Percentiles rank a stretch among this genome's conserved stretches.
Evolutionary conservation across 2,888 invertebrate genomes (phyloP).

Genomic region (Chalcis sispes): DNA sequence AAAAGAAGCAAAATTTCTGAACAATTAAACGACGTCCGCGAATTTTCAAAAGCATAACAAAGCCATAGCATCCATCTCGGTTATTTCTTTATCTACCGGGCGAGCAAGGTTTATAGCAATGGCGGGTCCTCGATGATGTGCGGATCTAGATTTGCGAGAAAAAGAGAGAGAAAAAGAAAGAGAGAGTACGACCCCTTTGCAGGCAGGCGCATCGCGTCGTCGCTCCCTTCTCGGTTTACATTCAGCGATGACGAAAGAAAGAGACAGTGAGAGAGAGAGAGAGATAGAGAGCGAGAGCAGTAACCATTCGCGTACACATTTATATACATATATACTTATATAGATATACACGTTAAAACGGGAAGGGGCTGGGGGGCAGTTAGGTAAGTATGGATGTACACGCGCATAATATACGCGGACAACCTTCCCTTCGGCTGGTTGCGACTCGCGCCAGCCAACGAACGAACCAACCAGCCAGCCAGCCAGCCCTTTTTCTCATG

Average conservation of each 20-base stretch:
- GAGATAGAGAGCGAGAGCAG: no score
- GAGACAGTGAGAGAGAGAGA: no score
- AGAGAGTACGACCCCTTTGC: neutral
- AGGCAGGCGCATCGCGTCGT: neutral
- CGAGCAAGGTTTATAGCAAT: neutral
- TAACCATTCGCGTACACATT: neutral
- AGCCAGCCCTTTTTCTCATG: conserved; percentile 10
- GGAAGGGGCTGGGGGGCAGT: neutral
- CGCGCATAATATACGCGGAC: neutral
- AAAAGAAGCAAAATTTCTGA: no score
- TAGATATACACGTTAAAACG: no score
- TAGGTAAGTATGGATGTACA: neutral
- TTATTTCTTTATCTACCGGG: no score
- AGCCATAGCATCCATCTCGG: neutral
- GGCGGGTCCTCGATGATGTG: neutral
- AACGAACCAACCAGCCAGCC: neutral
- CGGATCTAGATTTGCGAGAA: neutral
- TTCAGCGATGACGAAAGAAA: neutral
- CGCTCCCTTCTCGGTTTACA: neutral
- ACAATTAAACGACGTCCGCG: no score
- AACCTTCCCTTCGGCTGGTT: neutral
- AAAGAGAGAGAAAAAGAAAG: neutral
- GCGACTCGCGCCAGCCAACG: neutral
- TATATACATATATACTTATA: neutral
- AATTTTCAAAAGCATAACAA: neutral